These are phyloP conservation scores for Acipenser transmontanus DNA, from an alignment of 2,797 vertebrate species.

Conservation along the genomic window DNA sequence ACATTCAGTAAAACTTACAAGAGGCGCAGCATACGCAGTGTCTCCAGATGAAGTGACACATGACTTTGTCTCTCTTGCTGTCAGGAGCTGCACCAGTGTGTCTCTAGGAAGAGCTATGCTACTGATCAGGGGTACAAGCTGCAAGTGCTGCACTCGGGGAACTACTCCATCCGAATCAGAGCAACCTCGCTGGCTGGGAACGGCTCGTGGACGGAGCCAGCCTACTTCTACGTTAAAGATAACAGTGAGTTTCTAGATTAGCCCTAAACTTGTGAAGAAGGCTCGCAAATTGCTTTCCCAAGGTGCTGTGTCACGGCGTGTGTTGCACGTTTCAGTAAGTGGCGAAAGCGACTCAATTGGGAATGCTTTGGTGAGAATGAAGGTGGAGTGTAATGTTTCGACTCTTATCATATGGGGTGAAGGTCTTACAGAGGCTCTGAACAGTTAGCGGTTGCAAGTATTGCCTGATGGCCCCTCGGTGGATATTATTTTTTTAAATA, in stretches of 20 bases:
- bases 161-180: constrained; percentile 86
- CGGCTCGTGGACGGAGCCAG: constrained; percentile 83
- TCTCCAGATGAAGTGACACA: no score
- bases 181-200: constrained; percentile 91
- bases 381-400: not conserved
- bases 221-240: constrained; percentile 79
- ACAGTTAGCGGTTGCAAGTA: no score
- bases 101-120: constrained; percentile 77
- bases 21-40: no score
- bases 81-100: constrained; percentile 74
- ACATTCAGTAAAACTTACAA: no score
- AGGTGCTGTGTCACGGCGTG: not conserved
- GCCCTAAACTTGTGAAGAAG: not conserved
- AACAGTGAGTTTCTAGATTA: constrained; percentile 61
- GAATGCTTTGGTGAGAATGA: no score
- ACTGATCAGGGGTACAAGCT: constrained; percentile 70
- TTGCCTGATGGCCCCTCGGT: no score
- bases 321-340: not conserved
- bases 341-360: no score
- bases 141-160: constrained; percentile 74
- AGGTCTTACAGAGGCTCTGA: no score
- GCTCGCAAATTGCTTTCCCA: not conserved
- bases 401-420: not conserved
- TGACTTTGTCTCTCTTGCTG: not conserved
- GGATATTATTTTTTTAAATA: no score